Evolutionary conservation across 2,888 invertebrate genomes (phyloP).

Genomic region (Caenorhabditis sp.): DNA sequence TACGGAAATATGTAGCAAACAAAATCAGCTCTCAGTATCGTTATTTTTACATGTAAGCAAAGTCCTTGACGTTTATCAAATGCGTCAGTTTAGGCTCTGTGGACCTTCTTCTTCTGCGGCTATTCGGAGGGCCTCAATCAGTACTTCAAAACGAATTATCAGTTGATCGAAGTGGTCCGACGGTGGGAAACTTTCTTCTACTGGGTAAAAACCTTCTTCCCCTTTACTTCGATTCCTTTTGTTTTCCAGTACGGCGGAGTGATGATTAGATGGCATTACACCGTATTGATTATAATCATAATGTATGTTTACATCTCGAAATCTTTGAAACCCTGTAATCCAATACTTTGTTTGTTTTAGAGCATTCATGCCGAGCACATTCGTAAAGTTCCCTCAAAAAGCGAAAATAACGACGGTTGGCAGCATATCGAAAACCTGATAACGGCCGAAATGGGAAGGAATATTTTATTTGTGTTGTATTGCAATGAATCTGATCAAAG

Average conservation of each 20-base stretch:
- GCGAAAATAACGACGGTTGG: conserved; percentile 16
- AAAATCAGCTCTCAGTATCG: background rate
- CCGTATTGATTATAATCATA: conserved; percentile 3
- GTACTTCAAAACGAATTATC: background rate
- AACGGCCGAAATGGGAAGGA: conserved; percentile 9
- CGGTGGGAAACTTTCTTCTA: conserved; percentile 12
- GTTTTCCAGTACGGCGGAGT: conserved; percentile 30
- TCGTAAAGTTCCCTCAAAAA: conserved; percentile 21
- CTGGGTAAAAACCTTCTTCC: conserved; percentile 13
- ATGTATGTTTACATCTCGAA: conserved; percentile 12
- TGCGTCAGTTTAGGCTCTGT: conserved; percentile 29
- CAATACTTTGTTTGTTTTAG: conserved; percentile 11
- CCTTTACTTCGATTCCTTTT: background rate
- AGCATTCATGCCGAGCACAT: conserved; percentile 14
- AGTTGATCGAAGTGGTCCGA: background rate
- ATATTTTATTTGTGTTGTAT: conserved; percentile 35
- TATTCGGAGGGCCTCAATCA: conserved; percentile 36
- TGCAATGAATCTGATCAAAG: conserved; percentile 14
- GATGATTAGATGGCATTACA: conserved; percentile 39
- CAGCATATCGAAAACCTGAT: conserved; percentile 4
- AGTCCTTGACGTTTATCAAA: background rate
- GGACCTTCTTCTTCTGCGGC: conserved; percentile 8
- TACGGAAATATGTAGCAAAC: background rate
- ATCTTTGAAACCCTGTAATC: background rate
- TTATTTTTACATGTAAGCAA: conserved; percentile 13